Evolutionary conservation across 2,797 vertebrate species (phyloP), one percentile per base, ranked within the genome.

Genomic region (Manis javanica): DNA sequence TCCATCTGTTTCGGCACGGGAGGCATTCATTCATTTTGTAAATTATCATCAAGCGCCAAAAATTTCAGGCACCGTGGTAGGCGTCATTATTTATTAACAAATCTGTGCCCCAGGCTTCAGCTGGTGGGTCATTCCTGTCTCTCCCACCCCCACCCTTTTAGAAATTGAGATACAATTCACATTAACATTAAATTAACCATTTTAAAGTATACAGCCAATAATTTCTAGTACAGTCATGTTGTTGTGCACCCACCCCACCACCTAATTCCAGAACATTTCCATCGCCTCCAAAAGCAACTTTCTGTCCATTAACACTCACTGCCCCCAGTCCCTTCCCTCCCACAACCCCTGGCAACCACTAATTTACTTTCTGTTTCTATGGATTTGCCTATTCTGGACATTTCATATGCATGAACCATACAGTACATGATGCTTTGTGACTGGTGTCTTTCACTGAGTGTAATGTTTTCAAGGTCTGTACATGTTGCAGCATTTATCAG

Each of bases 1-100:
- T 4, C 3, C 9, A 4, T 39, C 78, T 2, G 0, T 59, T 46
- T 34, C 15, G 71, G 21, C 26, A 2, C 3, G 10, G 68, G 2
- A 16, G 26, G 34, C 4, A 4, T 23, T 5, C 9, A 24, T 61
- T 71, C 12, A 23, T 7, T 12, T 34, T 51, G 16, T 29, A 61
- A 37, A 51, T 7, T 42, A 57, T 46, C 51, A 0, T 19, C n/a
- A 37, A 16, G 83, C 39, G 26, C n/a, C 78, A 18, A 19, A 63
- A 34, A 37, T 19, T 39, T 51, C n/a, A 37, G 63, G 23, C 34
- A 4, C 46, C 24, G 18, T 4, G 24, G 37, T 21, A 13, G n/a
- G 21, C 26, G 4, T 68, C 29, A 24, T 46, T 34, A 24, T 57
- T 37, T 31, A 12, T 39, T 55, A 55, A 42, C 7, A 64, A 71